Evolutionary conservation across 2,888 invertebrate genomes (phyloP).

Genomic region (Hyalella azteca): DNA sequence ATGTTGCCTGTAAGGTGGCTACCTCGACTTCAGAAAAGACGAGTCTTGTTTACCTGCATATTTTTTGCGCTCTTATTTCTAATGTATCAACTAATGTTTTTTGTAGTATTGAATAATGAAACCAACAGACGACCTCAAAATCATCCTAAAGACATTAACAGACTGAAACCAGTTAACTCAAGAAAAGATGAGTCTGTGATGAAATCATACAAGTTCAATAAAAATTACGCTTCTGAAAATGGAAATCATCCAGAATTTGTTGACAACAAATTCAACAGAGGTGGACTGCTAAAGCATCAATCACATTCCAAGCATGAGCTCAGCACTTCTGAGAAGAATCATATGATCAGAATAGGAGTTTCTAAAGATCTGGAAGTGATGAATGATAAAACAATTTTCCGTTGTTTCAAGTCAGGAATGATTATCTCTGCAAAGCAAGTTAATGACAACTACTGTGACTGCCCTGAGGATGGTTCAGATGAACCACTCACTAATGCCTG

Average conservation of each 20-base stretch:
- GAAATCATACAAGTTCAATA: neutral
- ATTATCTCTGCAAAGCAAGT: constrained; percentile 67
- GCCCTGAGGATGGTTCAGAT: constrained; percentile 66
- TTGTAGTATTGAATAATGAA: constrained; percentile 18
- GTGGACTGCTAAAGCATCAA: neutral
- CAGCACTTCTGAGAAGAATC: neutral
- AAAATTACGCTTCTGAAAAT: neutral
- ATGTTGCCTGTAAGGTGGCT: constrained; percentile 1
- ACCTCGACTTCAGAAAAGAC: neutral
- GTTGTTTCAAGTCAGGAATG: constrained; percentile 38
- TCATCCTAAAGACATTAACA: neutral
- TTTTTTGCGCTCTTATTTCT: constrained; percentile 1
- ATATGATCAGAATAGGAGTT: neutral
- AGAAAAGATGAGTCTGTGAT: neutral
- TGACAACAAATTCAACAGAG: neutral
- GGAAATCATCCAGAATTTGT: neutral
- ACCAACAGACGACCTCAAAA: neutral
- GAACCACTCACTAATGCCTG: constrained; percentile 66
- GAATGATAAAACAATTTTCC: constrained; percentile 14
- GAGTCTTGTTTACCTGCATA: neutral
- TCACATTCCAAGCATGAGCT: neutral
- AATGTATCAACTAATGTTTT: constrained; percentile 20
- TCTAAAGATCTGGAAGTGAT: neutral
- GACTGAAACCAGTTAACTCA: neutral
- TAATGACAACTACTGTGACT: constrained; percentile 95